Evolutionary conservation across 2,113 vertebrate genomes (phyloP).

Genomic region (Megaptera novaeangliae): DNA sequence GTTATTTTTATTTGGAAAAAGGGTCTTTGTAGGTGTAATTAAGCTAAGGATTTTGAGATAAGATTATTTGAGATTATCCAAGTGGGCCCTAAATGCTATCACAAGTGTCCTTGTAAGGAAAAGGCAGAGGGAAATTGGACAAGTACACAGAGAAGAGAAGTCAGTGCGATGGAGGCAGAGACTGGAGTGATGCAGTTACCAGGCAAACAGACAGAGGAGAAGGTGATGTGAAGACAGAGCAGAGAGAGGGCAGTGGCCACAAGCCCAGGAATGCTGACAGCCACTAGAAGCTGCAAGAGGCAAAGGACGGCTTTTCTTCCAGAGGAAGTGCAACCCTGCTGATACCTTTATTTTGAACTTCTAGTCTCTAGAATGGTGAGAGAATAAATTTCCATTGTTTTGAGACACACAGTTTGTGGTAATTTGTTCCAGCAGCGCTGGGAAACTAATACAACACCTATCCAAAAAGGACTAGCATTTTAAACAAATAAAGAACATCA

Average conservation of each 20-base stretch:
- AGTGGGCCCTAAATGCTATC: neutral
- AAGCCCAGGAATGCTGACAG: neutral
- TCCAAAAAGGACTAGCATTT: neutral
- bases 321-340: neutral
- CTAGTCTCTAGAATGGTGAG: neutral
- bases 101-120: neutral
- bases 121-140: neutral
- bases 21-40: neutral
- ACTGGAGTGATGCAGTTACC: neutral
- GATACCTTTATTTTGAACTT: neutral
- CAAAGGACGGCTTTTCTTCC: neutral
- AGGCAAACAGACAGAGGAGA: neutral
- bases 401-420: neutral
- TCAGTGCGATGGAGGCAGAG: neutral
- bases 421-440: neutral
- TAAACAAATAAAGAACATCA: neutral
- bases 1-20: neutral
- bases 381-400: neutral
- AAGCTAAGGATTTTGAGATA: neutral
- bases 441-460: neutral
- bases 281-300: neutral
- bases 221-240: neutral
- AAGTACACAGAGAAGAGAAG: neutral
- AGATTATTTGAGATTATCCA: neutral
- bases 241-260: neutral